phyloP scores from a whole-genome alignment of 2,888 invertebrate genomes.

The Leptogaster cylindrica region DNA sequence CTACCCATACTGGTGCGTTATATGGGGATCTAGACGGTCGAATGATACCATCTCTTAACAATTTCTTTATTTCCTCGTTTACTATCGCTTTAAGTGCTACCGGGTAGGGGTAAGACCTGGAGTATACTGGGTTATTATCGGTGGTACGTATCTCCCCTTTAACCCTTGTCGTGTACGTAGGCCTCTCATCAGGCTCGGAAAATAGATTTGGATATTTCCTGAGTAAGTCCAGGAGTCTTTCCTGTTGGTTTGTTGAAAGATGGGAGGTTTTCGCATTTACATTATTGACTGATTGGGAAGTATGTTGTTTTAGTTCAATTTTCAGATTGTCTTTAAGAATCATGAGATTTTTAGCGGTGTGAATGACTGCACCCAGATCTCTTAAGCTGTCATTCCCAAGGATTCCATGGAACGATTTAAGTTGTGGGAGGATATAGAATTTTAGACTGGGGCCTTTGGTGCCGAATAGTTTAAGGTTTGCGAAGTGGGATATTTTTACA shows the following conservation, averaged over 20 bases:
- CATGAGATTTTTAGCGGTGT: neutral
- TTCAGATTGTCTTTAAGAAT: neutral
- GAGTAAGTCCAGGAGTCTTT: neutral
- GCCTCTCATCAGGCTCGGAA: constrained; percentile 10
- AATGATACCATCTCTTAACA: constrained; percentile 38
- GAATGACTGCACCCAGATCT: neutral
- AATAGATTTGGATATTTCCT: constrained; percentile 5
- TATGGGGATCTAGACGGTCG: constrained; percentile 45
- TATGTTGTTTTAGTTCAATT: constrained; percentile 2
- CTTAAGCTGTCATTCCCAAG: neutral
- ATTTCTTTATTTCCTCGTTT: constrained; percentile 22
- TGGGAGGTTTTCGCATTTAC: constrained; percentile 2
- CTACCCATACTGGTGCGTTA: constrained; percentile 44
- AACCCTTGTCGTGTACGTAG: neutral
- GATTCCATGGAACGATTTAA: neutral
- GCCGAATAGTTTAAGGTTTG: constrained; percentile 39
- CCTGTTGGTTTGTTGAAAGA: neutral
- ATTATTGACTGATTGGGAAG: constrained; percentile 17
- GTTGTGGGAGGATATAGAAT: neutral
- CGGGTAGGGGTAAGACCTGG: constrained; percentile 32
- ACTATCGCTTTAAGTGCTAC: constrained; percentile 19
- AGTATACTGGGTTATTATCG: constrained; percentile 11
- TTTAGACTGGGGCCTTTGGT: neutral
- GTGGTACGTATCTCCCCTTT: constrained; percentile 21
- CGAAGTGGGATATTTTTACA: constrained; percentile 34